phyloP scores from a whole-genome alignment of 2,113 vertebrate genomes.

The Neolamprologus caudopunctatus region DNA sequence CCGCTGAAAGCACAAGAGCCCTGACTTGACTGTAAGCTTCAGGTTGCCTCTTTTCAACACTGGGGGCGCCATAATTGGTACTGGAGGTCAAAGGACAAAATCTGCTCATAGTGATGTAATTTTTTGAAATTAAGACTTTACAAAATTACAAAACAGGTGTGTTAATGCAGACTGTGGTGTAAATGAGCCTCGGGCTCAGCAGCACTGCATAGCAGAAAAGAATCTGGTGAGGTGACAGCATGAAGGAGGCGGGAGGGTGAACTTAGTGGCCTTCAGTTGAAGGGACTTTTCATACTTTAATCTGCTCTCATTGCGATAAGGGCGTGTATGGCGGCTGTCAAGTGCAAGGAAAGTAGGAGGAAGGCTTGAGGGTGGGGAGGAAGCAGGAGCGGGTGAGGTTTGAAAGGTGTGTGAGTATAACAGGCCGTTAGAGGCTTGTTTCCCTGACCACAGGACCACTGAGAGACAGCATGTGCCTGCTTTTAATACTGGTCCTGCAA shows the following conservation, averaged over 20 bases:
- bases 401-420: slow-evolving; percentile 47
- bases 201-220: background rate
- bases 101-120: background rate
- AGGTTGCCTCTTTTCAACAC: slow-evolving; percentile 3
- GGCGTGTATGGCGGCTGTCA: background rate
- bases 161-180: background rate
- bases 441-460: slow-evolving; percentile 63
- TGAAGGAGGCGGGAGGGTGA: background rate
- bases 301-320: slow-evolving; percentile 27
- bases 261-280: background rate
- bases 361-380: slow-evolving; percentile 24
- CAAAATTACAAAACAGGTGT: background rate
- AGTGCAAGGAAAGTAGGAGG: slow-evolving; percentile 7
- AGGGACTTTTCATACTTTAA: background rate
- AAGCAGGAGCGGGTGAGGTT: slow-evolving; percentile 43
- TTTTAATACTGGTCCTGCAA: slow-evolving; percentile 51
- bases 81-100: slow-evolving; percentile 36
- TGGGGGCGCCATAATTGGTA: background rate
- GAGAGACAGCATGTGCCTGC: slow-evolving; percentile 53
- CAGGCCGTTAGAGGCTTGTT: slow-evolving; percentile 65
- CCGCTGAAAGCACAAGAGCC: background rate
- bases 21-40: background rate
- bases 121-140: background rate
- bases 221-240: background rate
- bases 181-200: background rate